Base-by-base conservation (phyloP, 1,140 invertebrate genomes). In the Armadillidium nasatum region DNA sequence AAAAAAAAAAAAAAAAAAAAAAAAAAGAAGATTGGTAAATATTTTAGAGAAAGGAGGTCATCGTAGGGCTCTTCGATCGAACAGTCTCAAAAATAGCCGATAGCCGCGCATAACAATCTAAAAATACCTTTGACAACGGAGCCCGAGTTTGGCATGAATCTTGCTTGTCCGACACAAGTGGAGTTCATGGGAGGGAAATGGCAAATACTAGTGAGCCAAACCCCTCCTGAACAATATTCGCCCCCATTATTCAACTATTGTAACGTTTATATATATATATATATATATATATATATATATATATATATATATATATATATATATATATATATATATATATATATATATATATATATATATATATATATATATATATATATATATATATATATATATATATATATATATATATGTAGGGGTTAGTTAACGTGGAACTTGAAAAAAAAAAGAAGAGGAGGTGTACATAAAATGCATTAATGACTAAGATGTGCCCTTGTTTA, bases 311-410 rank as follows among this genome's bases (percentile, higher is more conserved):
- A 33, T 33, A 33, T 33, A 33, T 33, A 33, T 33, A 33, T 33
- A 33, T 33, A 33, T n/a, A 33, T 33, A 33, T 33, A 33, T 33
- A 60, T 60, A 60, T 19, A 15, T 60, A 60, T 13, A n/a, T 19
- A 60, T 60, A 60, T 60, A 60, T 60, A 60, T 60, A 60, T 60
- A 60, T 60, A 60, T 60, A 60, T 60, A 60, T 60, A 60, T 60
- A 60, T 60, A 60, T 60, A 60, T 60, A 33, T 33, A 33, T 60
- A 60, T 60, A 60, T 60, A 60, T 60, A 60, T 60, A 60, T 60
- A 19, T 3, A 4, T 3, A 60, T 60, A 3, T 33, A 33, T 33
- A 33, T 3, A 3, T 33, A 33, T 33, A 33, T 33, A 33, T n/a
- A 33, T 33, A 33, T 33, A 33, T 33, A 33, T 1, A 1, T 33